Percentiles rank a stretch among this genome's conserved stretches.
These are phyloP conservation scores for Melanerpes aurifrons DNA, from an alignment of 2,113 vertebrate genomes.

Conservation along the genomic window DNA sequence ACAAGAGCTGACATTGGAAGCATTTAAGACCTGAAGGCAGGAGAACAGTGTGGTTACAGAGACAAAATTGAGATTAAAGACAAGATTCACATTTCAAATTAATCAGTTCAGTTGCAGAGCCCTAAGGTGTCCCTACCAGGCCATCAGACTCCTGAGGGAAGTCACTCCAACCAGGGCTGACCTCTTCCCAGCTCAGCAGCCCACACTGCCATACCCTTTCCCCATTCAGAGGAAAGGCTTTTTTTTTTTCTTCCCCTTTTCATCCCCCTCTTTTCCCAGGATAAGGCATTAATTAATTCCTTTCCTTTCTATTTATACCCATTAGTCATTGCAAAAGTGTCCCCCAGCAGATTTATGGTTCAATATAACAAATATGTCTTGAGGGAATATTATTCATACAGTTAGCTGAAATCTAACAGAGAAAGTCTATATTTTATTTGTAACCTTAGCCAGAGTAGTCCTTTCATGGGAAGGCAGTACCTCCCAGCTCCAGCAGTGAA, in stretches of 20 bases:
- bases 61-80: neutral
- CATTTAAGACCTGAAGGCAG: neutral
- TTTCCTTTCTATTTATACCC: constrained; percentile 65
- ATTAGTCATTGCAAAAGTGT: constrained; percentile 32
- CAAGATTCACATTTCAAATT: neutral
- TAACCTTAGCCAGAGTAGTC: neutral
- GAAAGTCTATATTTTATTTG: constrained; percentile 30
- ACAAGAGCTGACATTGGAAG: neutral
- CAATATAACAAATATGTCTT: neutral
- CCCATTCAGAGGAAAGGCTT: neutral
- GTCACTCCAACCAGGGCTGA: neutral
- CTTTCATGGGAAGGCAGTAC: neutral
- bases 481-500: neutral
- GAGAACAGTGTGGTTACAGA: neutral
- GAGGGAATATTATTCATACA: constrained; percentile 44
- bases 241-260: neutral
- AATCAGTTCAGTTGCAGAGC: neutral
- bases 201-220: neutral
- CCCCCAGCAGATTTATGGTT: neutral
- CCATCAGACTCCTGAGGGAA: neutral
- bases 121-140: neutral
- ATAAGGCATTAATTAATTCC: constrained; percentile 11
- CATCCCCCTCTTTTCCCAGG: constrained; percentile 64
- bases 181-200: neutral
- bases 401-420: constrained; percentile 3